Evolutionary conservation across 2,888 invertebrate species (phyloP).

Genomic region (Gryllus longicercus): DNA sequence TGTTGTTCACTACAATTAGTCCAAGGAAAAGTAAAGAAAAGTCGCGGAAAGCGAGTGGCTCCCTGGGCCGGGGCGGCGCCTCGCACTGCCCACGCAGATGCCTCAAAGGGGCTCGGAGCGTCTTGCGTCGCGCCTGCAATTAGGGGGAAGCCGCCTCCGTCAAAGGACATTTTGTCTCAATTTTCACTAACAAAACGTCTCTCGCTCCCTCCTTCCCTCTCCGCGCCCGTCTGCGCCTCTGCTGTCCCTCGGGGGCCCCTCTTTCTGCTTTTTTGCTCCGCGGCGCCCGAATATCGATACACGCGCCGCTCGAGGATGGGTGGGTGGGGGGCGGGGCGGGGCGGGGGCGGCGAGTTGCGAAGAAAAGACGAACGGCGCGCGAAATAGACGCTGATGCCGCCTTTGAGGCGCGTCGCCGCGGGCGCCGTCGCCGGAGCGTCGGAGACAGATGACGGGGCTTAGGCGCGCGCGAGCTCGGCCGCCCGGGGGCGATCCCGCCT

Average conservation of each 20-base stretch:
- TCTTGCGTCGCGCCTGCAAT: too few species aligned
- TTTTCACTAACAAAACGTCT: not conserved
- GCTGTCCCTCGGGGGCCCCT: too few species aligned
- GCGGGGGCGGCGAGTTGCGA: not conserved
- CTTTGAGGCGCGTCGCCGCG: not conserved
- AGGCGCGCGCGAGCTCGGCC: not conserved
- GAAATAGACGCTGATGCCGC: constrained; percentile 1
- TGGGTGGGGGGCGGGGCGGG: not conserved
- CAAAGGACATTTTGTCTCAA: constrained; percentile 17
- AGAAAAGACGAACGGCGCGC: constrained; percentile 1
- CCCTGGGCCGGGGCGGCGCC: too few species aligned
- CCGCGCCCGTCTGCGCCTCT: not conserved
- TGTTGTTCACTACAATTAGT: too few species aligned
- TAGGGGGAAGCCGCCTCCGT: not conserved
- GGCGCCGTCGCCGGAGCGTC: not conserved
- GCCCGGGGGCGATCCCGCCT: not conserved
- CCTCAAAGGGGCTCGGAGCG: too few species aligned
- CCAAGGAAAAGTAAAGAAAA: too few species aligned
- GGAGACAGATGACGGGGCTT: not conserved
- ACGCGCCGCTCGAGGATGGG: not conserved
- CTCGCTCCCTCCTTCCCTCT: not conserved
- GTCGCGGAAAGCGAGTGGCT: too few species aligned
- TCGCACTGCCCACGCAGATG: too few species aligned
- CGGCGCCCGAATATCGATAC: not conserved
- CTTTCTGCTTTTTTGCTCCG: too few species aligned